Percentiles rank a stretch among this genome's conserved stretches.
Conservation (phyloP, 1,140 invertebrate genomes). For the Heliconius melpomene region DNA sequence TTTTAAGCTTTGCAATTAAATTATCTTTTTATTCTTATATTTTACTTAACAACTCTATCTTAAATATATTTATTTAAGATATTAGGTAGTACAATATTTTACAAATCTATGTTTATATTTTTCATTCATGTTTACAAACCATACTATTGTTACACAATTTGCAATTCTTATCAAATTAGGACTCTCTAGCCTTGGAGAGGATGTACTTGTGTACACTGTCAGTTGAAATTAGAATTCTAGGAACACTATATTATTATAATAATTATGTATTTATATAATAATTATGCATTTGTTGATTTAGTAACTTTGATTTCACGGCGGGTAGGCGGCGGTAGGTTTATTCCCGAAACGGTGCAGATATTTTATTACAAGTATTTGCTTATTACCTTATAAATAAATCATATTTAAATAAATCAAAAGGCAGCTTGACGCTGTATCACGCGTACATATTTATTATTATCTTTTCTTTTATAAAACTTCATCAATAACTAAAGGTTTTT, state of each 20-base stretch:
- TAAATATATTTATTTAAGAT: neutral
- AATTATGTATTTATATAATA: neutral
- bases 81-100: neutral
- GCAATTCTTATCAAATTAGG: constrained; percentile 33
- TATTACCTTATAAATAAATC: no score
- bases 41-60: neutral
- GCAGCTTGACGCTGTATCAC: no score
- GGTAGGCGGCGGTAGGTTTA: no score
- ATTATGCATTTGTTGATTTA: neutral
- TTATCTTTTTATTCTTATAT: no score
- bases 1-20: no score
- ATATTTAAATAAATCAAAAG: no score
- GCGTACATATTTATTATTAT: no score
- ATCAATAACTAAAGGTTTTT: no score
- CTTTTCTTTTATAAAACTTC: no score
- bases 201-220: constrained; percentile 25
- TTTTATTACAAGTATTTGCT: no score
- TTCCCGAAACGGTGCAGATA: no score
- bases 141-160: constrained; percentile 20
- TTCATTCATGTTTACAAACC: constrained; percentile 21
- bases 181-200: constrained; percentile 40
- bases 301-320: neutral
- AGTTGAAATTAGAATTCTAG: constrained; percentile 29
- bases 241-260: constrained; percentile 7
- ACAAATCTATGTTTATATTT: neutral